phyloP scores from a whole-genome alignment of 37 sponge, comb jelly and placozoan species.

The Spongilla lacustris region DNA sequence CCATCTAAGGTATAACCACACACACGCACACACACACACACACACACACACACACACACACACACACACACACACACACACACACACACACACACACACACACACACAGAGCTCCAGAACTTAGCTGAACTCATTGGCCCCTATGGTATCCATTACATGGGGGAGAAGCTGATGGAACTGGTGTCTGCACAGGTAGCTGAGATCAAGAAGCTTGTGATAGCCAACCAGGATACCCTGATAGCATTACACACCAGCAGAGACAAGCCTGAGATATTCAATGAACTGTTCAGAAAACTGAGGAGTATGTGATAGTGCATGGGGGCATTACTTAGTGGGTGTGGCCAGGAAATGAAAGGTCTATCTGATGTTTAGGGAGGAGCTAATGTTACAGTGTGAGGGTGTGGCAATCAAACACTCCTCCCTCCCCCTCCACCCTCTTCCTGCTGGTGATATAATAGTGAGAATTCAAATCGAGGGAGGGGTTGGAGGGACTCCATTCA shows the following conservation, averaged over 20 bases:
- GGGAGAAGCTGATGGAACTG: constrained; percentile 91
- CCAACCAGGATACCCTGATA: constrained; percentile 85
- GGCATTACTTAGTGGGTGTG: not conserved
- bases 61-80: not conserved
- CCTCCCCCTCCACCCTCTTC: too few relatives aligned
- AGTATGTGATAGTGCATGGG: constrained; percentile 55
- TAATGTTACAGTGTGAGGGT: too few relatives aligned
- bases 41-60: constrained; percentile 13
- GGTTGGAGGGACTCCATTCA: too few relatives aligned
- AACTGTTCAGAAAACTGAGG: constrained; percentile 58
- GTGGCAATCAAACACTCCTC: too few relatives aligned
- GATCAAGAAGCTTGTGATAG: constrained; percentile 82
- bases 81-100: not conserved
- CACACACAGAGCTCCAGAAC: constrained; percentile 68
- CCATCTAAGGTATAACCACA: not conserved
- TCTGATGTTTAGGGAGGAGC: too few relatives aligned
- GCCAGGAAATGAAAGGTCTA: too few relatives aligned
- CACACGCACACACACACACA: not conserved
- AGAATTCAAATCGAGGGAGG: too few relatives aligned
- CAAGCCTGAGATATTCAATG: constrained; percentile 84
- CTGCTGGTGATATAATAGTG: too few relatives aligned
- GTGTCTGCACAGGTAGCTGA: constrained; percentile 80
- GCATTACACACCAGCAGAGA: constrained; percentile 86
- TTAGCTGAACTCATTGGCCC: constrained; percentile 93
- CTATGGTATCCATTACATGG: constrained; percentile 86